Evolutionary conservation across 1,140 invertebrate species (phyloP), one percentile per base, ranked within the genome.

Genomic region (Pseudomyrmex flavicornis): DNA sequence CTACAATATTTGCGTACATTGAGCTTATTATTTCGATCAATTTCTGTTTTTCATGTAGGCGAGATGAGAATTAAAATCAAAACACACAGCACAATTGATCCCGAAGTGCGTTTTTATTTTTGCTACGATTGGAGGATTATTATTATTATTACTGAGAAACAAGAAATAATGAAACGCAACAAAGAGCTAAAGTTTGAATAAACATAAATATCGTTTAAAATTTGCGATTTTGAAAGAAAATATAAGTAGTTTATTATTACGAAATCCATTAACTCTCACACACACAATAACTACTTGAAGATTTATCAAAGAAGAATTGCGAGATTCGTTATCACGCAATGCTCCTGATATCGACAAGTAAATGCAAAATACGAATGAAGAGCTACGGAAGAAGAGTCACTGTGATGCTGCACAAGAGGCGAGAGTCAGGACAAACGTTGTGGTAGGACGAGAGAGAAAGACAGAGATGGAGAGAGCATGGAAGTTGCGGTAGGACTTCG

Each of bases 401-500:
- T 35, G 35, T 72, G 59, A 12, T 20, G 20, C 44, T 52, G 54
- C 68, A 50, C 52, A 61, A 35, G 5, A 62, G 72, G 82, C 63
- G 44, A 65, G 26, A 52, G 61, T 2, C 59, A 66, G 73, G 48
- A 77, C 58, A 72, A 88, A 83, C 54, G 56, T 89, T 88, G 68
- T 17, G 87, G 86, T 88, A 88, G 83, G 87, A 82, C 77, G 58
- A 59, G 4, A 58, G 10, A 59, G 59, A 35, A n/a, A 44, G 48
- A 68, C 20, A 56, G 20, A 54, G 52, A 56, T 1, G 26, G 15
- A 54, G n/a, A 54, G n/a, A 46, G 13, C 2, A 3, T 15, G 12
- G 54, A 80, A 20, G 61, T 88, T 88, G 86, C 44, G 86, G 87
- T 88, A 88, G 87, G 87, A 83, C 86, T 52, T 88, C 79, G 62